Conservation (phyloP, 2,113 vertebrate species). For the Oncorhynchus mykiss region DNA sequence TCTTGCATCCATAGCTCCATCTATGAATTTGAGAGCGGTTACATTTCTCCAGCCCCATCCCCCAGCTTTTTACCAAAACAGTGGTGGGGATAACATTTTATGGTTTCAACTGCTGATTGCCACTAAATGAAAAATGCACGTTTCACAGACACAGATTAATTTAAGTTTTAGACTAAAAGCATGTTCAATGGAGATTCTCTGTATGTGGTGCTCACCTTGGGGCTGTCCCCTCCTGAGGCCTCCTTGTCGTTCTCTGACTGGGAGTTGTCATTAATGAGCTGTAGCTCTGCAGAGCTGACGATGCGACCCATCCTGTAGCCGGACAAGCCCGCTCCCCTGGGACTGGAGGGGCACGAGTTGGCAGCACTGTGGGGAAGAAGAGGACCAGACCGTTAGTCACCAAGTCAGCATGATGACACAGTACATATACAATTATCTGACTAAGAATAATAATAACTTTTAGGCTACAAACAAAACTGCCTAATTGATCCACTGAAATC, state of each 20-base stretch:
- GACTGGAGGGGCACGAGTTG: conserved; percentile 97
- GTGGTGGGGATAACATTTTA: too few species aligned
- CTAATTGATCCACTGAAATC: not conserved
- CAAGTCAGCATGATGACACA: not conserved
- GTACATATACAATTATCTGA: not conserved
- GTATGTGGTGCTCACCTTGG: conserved; percentile 80
- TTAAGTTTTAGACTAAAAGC: too few species aligned
- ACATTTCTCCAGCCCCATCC: too few species aligned
- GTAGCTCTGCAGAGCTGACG: conserved; percentile 88
- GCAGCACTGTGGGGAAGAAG: conserved; percentile 79
- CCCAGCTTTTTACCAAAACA: too few species aligned
- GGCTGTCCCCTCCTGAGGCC: conserved; percentile 91
- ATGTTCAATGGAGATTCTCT: too few species aligned
- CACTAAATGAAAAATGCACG: too few species aligned
- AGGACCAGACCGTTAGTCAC: not conserved
- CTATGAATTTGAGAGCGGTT: too few species aligned
- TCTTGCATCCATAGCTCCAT: too few species aligned
- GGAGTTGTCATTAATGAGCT: conserved; percentile 87
- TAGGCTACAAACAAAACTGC: too few species aligned
- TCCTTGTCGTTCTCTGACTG: conserved; percentile 96
- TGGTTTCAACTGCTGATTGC: too few species aligned
- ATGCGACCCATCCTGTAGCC: conserved; percentile 87
- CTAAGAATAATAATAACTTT: not conserved
- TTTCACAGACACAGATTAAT: too few species aligned
- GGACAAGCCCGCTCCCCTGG: conserved; percentile 90